phyloP scores from a whole-genome alignment of 2,113 vertebrate genomes.

The Poeciliopsis turrubarensis region DNA sequence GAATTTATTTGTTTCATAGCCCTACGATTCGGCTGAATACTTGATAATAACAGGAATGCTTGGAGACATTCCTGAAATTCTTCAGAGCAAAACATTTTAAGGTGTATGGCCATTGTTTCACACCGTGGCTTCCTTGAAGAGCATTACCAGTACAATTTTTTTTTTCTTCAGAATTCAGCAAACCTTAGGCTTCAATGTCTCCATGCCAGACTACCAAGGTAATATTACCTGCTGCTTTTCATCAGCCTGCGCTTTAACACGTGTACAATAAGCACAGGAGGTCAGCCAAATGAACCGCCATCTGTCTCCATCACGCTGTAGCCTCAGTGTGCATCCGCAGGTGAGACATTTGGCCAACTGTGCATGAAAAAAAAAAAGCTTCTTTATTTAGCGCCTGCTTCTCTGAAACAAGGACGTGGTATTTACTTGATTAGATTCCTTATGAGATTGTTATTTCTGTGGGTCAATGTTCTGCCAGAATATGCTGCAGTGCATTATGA shows the following conservation, averaged over 20 bases:
- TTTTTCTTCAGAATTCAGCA: slow-evolving; percentile 5
- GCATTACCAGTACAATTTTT: slow-evolving; percentile 18
- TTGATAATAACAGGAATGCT: too few species aligned
- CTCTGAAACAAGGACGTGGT: neutral
- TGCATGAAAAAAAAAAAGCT: neutral
- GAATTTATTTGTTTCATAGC: too few species aligned
- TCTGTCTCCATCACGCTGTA: slow-evolving; percentile 3
- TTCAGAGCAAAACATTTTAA: neutral
- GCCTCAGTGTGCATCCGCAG: neutral
- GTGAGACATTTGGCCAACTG: neutral
- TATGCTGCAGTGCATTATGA: neutral
- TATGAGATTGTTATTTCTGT: neutral
- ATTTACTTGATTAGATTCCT: neutral
- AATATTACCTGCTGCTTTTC: slow-evolving; percentile 25
- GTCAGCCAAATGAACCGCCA: slow-evolving; percentile 15
- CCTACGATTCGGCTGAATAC: too few species aligned
- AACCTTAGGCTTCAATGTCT: neutral
- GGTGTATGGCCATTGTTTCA: neutral
- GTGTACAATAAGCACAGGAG: slow-evolving; percentile 8
- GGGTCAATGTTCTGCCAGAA: neutral
- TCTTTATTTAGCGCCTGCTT: neutral
- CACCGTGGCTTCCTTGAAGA: neutral
- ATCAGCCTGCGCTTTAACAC: slow-evolving; percentile 21
- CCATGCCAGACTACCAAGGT: slow-evolving; percentile 4
- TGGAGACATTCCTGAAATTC: neutral